A percentile compares a stretch with the other conserved stretches of the same genome.
Conservation (phyloP, 2,888 invertebrate species). For the Marronus borbonicus region DNA sequence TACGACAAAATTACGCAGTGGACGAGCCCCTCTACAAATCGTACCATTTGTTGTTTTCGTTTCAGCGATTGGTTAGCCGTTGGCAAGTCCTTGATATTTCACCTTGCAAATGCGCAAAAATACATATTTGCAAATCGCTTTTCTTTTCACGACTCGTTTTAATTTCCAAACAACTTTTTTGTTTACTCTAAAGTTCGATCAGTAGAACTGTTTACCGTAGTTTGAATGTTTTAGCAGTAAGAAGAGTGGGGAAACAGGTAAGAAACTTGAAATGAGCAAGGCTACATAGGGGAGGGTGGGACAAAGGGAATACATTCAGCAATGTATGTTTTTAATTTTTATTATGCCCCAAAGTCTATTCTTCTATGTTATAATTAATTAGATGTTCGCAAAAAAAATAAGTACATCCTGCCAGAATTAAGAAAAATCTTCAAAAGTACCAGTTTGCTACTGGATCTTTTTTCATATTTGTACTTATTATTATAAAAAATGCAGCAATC, state of each 20-base stretch:
- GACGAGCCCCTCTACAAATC: conserved; percentile 43
- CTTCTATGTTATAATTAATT: too few relatives aligned
- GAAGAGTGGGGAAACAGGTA: background rate
- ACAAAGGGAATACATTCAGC: too few relatives aligned
- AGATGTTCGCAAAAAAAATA: too few relatives aligned
- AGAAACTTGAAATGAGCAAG: background rate
- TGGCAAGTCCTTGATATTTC: conserved; percentile 29
- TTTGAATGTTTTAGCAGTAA: background rate
- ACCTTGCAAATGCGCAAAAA: conserved; percentile 30
- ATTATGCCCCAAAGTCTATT: too few relatives aligned
- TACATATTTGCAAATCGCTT: conserved; percentile 23
- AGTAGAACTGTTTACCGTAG: background rate
- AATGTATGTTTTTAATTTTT: too few relatives aligned
- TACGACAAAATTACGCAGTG: conserved; percentile 31
- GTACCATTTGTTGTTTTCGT: conserved; percentile 12
- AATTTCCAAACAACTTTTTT: conserved; percentile 26
- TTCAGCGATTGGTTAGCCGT: conserved; percentile 10
- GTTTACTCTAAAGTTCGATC: background rate
- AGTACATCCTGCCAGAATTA: too few relatives aligned
- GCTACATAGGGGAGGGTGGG: background rate
- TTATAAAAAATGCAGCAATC: too few relatives aligned
- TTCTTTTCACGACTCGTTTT: background rate
- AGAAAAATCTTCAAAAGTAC: too few relatives aligned
- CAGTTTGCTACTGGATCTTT: too few relatives aligned
- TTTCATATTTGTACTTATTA: too few relatives aligned